phyloP scores from a whole-genome alignment of 2,888 invertebrate genomes.

The Apocheima hispidaria region DNA sequence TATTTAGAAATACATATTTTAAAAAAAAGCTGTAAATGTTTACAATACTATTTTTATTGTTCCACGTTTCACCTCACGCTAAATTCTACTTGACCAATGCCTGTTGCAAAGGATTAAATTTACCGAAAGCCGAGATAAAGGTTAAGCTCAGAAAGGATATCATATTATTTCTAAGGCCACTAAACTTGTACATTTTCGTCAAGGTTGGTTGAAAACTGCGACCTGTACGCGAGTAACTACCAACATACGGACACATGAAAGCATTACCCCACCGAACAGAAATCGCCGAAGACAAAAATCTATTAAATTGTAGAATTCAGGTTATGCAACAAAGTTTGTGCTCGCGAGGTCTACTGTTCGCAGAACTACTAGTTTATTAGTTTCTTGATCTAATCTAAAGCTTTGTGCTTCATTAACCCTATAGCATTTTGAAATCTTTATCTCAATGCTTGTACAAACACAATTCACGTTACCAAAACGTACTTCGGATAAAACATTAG shows the following conservation, averaged over 20 bases:
- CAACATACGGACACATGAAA: too few species aligned
- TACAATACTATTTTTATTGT: too few species aligned
- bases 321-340: too few species aligned
- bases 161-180: conserved; percentile 16
- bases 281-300: too few species aligned
- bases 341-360: too few species aligned
- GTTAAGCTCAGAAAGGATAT: conserved; percentile 22
- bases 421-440: conserved; percentile 14
- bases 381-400: background rate
- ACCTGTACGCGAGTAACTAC: too few species aligned
- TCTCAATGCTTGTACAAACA: conserved; percentile 47
- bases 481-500: conserved; percentile 53
- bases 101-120: conserved; percentile 4
- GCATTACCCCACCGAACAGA: too few species aligned
- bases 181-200: conserved; percentile 45
- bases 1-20: too few species aligned
- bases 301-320: too few species aligned
- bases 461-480: conserved; percentile 56
- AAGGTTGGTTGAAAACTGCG: too few species aligned
- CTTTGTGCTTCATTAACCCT: conserved; percentile 9
- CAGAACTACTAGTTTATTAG: background rate
- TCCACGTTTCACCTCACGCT: background rate
- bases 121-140: conserved; percentile 25
- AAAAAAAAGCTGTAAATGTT: too few species aligned
- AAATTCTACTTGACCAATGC: conserved; percentile 6